Evolutionary conservation across 2,888 invertebrate genomes (phyloP).

Genomic region (Drosophila planitibia): DNA sequence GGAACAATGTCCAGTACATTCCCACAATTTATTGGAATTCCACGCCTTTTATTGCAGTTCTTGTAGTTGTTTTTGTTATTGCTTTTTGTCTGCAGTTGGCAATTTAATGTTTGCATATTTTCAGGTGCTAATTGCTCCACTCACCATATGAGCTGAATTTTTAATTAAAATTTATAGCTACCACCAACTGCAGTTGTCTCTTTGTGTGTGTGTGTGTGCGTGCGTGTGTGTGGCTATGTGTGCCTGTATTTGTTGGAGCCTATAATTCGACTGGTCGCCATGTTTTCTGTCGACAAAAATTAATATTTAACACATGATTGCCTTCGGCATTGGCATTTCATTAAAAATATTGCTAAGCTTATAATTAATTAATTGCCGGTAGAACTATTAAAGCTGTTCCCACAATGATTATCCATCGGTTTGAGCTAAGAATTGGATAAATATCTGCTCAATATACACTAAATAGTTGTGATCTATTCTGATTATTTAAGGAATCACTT

Average conservation of each 20-base stretch:
- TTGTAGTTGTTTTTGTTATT: constrained; percentile 30
- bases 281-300: constrained; percentile 76
- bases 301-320: constrained; percentile 82
- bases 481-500: neutral
- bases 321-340: constrained; percentile 75
- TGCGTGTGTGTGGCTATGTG: neutral
- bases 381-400: constrained; percentile 46
- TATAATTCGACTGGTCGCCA: constrained; percentile 62
- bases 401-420: constrained; percentile 23
- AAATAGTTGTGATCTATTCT: neutral
- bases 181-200: constrained; percentile 26
- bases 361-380: constrained; percentile 74
- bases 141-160: constrained; percentile 84
- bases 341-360: constrained; percentile 81
- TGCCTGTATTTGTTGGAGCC: constrained; percentile 33
- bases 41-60: constrained; percentile 42
- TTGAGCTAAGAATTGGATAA: neutral
- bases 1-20: constrained; percentile 65
- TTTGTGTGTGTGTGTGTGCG: neutral
- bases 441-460: neutral
- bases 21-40: constrained; percentile 72
- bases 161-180: constrained; percentile 83
- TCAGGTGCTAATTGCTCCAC: constrained; percentile 85
- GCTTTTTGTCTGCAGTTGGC: constrained; percentile 63
- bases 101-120: constrained; percentile 85